phyloP scores from a whole-genome alignment of 2,797 vertebrate genomes.

The Microctenopoma steveboyesi region DNA sequence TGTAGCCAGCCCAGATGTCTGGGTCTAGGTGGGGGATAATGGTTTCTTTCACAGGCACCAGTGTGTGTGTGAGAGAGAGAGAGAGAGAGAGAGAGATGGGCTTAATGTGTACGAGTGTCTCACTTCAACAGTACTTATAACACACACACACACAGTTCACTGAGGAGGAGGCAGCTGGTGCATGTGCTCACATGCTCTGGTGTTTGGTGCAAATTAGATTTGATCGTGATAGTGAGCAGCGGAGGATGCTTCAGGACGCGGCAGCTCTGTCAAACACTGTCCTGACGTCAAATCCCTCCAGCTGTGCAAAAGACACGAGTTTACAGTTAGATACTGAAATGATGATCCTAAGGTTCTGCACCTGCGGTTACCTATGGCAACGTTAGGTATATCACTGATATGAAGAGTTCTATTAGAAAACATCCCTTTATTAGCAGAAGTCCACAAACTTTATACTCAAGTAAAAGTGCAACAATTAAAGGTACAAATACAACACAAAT shows the following conservation, averaged over 20 bases:
- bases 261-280: slow-evolving; percentile 2
- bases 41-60: slow-evolving; percentile 69
- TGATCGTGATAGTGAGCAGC: slow-evolving; percentile 38
- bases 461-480: too few species aligned
- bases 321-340: not conserved
- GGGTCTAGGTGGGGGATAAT: slow-evolving; percentile 67
- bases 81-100: slow-evolving; percentile 8
- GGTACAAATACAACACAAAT: too few species aligned
- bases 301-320: not conserved
- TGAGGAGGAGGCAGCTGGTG: slow-evolving; percentile 35
- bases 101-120: slow-evolving; percentile 10
- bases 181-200: slow-evolving; percentile 6
- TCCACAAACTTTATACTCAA: too few species aligned
- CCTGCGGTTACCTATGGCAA: not conserved
- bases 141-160: slow-evolving; percentile 1
- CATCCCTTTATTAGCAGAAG: too few species aligned
- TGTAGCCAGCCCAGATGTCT: slow-evolving; percentile 72
- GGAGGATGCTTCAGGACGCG: slow-evolving; percentile 35
- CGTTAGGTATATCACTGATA: too few species aligned
- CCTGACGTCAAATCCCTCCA: not conserved
- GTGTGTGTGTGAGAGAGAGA: not conserved
- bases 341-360: not conserved
- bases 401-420: not conserved
- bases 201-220: slow-evolving; percentile 52
- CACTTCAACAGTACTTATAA: slow-evolving; percentile 50